A percentile compares a stretch with the other conserved stretches of the same genome.
phyloP scores from a whole-genome alignment of 1,140 invertebrate genomes.

The Drosophila fuyamai region DNA sequence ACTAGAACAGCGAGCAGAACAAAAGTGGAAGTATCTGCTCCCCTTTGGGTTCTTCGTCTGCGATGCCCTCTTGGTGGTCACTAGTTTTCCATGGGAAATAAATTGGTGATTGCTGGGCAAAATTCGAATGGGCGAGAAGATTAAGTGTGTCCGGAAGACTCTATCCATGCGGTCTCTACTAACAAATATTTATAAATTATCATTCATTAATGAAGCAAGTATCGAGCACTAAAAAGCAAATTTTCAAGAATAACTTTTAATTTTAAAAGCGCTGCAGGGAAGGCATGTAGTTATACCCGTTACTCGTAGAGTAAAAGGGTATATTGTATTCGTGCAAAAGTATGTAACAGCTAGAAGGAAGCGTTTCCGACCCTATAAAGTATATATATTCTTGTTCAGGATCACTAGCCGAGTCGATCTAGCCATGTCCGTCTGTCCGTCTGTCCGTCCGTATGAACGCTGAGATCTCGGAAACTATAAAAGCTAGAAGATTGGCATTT shows the following conservation, averaged over 20 bases:
- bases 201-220: slow-evolving; percentile 9
- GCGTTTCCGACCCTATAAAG: no score
- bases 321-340: no score
- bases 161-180: slow-evolving; percentile 11
- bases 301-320: no score
- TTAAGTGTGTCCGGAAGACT: slow-evolving; percentile 8
- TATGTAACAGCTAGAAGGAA: no score
- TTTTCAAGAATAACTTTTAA: not conserved
- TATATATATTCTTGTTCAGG: no score
- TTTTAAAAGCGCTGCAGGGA: no score
- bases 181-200: slow-evolving; percentile 8
- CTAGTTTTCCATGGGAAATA: slow-evolving; percentile 31
- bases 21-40: slow-evolving; percentile 12
- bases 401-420: no score
- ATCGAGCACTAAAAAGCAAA: not conserved
- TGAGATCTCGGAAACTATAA: no score
- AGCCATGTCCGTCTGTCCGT: no score
- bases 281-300: no score
- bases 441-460: no score
- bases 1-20: not conserved
- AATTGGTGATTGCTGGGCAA: slow-evolving; percentile 16
- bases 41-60: slow-evolving; percentile 6
- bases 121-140: not conserved
- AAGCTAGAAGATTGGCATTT: no score
- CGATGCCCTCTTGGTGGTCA: slow-evolving; percentile 63